Evolutionary conservation across 1,140 invertebrate genomes (phyloP), one percentile per base, ranked within the genome.

Genomic region (Drosophila pachea): DNA sequence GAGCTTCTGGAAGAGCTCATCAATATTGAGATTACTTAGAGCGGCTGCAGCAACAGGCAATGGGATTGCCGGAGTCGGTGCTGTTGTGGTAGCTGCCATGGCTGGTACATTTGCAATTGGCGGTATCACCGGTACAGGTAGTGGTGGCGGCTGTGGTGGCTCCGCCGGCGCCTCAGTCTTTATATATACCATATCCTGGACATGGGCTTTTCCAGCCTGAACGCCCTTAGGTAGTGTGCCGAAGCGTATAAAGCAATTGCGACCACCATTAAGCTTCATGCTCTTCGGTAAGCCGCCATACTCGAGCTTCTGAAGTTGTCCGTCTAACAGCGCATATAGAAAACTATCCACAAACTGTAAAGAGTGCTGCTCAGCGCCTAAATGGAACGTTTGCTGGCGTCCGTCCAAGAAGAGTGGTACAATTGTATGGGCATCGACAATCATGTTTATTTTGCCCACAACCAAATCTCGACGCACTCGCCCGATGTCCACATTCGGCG

Each of bases 271-370:
- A 31, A 98, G 91, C 53, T 94, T 92, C 55, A 98, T 94, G 1
- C 96, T 94, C 81, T 97, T 96, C 0, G 97, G 97, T 42, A 98
- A 91, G 7, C 97, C 97, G 49, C 97, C 97, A 91, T 98, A 99
- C 68, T 97, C 94, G 2, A 95, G 93, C 86, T 94, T 92, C 86
- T 96, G 96, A 2, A 94, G 93, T 74, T 93, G 92, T 43, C 96
- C 95, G 86, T 97, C 96, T 7, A 98, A 92, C n/a, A 96, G 84
- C 1, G 95, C 94, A 5, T 93, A 95, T 64, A 92, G 90, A 11
- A 97, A 91, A 0, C 94, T 91, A 78, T 97, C 94, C 7, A 93
- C 93, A 88, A 97, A 97, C 73, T 95, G 93, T 3, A 97, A 86
- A 0, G 94, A 94, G 86, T 95, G 93, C 32, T 93, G 91, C 49